Base-by-base conservation (phyloP, 2,113 vertebrate species). In the Falcunculus frontatus region DNA sequence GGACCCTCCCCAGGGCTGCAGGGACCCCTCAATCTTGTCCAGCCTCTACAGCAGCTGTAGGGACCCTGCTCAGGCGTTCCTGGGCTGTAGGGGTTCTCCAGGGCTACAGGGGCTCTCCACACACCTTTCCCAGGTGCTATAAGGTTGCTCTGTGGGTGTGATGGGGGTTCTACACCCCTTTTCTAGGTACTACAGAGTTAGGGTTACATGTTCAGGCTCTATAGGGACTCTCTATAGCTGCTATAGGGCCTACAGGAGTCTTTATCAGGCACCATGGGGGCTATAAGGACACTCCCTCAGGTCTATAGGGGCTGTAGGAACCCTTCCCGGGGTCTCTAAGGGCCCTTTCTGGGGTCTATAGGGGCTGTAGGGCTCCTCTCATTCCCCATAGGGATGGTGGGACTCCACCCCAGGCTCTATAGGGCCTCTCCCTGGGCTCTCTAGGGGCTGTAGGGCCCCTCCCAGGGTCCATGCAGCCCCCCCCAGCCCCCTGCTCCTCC, bases 61-160 rank as follows among this genome's bases (percentile, higher is more conserved):
- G 55, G 21, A 4, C 20, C 21, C 20, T 14, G 53, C 55, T 23
- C 19, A 14, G 33, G 55, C 13, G 6, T 15, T n/a, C 1, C 8
- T 4, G 55, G 33, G 33, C 55, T n/a, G 4, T 13, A 9, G 8
- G 33, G 17, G 10, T 57, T 39, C 39, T 10, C 42, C 16, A 44
- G 42, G 42, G 42, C 42, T 44, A 16, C 11, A 39, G 39, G 39
- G 39, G 11, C 11, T 57, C 55, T 56, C 12, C 53, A 21, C 8
- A 8, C 11, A 18, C 16, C 25, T 12, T 19, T 29, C 60, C 18
- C 27, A 13, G 8, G 29, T 5, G 19, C 16, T 37, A 1, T 16
- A 8, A 13, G 18, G 10, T 2, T n/a, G 7, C 3, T 49, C 6
- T 5, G 4, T 8, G 15, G 56, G 22, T 11, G 14, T 6, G 3